Percentiles rank a stretch among this genome's conserved stretches.
phyloP scores from a whole-genome alignment of 2,113 vertebrate genomes.

The Megaptera novaeangliae region DNA sequence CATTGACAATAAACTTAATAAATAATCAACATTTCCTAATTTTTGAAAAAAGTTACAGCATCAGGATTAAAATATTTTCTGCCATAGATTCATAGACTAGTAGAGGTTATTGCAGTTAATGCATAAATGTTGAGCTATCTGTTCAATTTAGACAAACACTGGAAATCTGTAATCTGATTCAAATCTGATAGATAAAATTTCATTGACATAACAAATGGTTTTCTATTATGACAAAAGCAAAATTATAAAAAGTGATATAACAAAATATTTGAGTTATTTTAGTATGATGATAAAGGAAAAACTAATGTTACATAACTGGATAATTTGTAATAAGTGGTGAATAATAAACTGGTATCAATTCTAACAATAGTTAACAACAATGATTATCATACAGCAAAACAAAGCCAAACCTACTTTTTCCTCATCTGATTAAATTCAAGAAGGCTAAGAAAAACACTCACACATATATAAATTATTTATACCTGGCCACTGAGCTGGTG shows the following conservation, averaged over 20 bases:
- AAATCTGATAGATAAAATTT: constrained; percentile 1
- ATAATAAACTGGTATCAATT: background rate
- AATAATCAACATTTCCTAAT: background rate
- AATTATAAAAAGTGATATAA: constrained; percentile 5
- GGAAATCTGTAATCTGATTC: background rate
- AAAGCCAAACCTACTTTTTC: background rate
- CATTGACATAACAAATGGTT: background rate
- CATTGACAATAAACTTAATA: background rate
- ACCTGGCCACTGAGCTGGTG: constrained; percentile 97
- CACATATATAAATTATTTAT: constrained; percentile 55
- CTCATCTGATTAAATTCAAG: background rate
- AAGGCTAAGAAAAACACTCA: constrained; percentile 11
- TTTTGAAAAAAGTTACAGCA: background rate
- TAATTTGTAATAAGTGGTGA: background rate
- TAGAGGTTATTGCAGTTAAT: background rate
- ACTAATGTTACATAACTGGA: background rate
- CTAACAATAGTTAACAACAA: constrained; percentile 31
- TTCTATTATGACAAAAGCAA: constrained; percentile 12
- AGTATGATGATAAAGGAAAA: background rate
- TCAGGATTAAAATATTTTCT: constrained; percentile 33
- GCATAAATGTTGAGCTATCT: background rate
- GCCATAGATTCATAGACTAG: background rate
- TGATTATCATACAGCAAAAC: constrained; percentile 17
- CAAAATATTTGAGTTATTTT: constrained; percentile 31
- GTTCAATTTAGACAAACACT: constrained; percentile 11